Evolutionary conservation across 1,140 invertebrate genomes (phyloP).

Genomic region (Forficula auricularia): DNA sequence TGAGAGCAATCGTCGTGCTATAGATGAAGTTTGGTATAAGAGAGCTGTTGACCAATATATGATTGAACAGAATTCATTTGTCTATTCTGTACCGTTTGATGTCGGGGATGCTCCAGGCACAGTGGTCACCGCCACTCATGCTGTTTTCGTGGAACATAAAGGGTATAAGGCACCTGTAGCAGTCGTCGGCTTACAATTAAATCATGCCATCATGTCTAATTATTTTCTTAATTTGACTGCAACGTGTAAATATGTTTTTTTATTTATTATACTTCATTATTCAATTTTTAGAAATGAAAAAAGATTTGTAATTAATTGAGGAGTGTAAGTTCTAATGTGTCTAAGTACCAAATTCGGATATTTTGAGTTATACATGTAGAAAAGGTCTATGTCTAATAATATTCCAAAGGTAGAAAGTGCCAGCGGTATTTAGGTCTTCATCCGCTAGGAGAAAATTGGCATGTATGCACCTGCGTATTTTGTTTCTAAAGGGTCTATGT

Average conservation of each 20-base stretch:
- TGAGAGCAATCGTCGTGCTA: conserved; percentile 59
- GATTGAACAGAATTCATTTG: conserved; percentile 73
- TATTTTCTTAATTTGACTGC: conserved; percentile 76
- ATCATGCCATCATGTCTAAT: conserved; percentile 56
- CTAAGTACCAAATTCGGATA: too few species aligned
- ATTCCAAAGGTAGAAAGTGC: too few species aligned
- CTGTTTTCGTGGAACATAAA: conserved; percentile 70
- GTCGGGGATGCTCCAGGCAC: conserved; percentile 44
- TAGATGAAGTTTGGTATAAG: conserved; percentile 82
- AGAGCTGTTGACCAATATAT: conserved; percentile 77
- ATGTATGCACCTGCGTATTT: too few species aligned
- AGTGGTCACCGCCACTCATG: conserved; percentile 73
- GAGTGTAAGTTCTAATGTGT: too few species aligned
- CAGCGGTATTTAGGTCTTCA: too few species aligned
- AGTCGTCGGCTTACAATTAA: conserved; percentile 75
- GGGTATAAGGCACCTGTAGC: conserved; percentile 71
- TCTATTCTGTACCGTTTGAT: conserved; percentile 78
- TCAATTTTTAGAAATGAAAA: not conserved
- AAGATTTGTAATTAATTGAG: too few species aligned
- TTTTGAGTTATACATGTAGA: too few species aligned
- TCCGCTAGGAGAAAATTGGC: too few species aligned
- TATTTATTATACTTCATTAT: too few species aligned
- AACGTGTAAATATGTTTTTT: conserved; percentile 38
- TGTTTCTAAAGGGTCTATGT: too few species aligned
- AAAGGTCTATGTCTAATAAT: too few species aligned